These are phyloP conservation scores for Caerostris darwini DNA, from an alignment of 1,140 invertebrate genomes.

Conservation along the genomic window DNA sequence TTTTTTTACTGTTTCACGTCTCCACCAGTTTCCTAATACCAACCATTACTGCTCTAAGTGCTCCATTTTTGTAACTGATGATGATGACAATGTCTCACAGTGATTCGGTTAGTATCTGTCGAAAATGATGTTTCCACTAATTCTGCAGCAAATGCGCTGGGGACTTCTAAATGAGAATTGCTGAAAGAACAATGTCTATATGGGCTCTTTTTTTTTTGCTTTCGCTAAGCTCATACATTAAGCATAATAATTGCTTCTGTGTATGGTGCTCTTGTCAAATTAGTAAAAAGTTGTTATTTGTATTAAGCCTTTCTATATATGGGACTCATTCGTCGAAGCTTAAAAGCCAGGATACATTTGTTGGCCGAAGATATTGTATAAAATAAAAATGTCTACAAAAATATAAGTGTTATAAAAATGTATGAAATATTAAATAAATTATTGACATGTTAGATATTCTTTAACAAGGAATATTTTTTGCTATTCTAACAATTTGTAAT, in stretches of 20 bases:
- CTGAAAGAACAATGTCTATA: neutral
- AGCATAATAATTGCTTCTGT: neutral
- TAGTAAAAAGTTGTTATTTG: too few relatives aligned
- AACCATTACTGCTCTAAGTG: constrained; percentile 2
- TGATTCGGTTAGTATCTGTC: neutral
- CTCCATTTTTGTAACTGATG: constrained; percentile 35
- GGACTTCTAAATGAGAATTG: neutral
- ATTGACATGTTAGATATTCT: too few relatives aligned
- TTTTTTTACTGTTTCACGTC: neutral
- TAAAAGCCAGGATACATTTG: too few relatives aligned
- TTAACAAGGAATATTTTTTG: too few relatives aligned
- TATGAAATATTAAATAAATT: too few relatives aligned
- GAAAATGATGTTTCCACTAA: neutral
- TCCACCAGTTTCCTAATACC: neutral
- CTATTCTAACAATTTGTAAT: too few relatives aligned
- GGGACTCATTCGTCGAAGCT: too few relatives aligned
- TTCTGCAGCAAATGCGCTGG: neutral
- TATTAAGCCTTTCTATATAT: too few relatives aligned
- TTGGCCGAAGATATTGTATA: too few relatives aligned
- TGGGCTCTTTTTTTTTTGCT: neutral
- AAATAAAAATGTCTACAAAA: too few relatives aligned
- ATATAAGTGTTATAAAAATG: too few relatives aligned
- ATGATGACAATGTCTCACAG: neutral
- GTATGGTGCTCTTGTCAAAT: too few relatives aligned
- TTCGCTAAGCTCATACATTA: neutral